Conservation (phyloP, 2,888 invertebrate species). For the Melieria crassipennis region DNA sequence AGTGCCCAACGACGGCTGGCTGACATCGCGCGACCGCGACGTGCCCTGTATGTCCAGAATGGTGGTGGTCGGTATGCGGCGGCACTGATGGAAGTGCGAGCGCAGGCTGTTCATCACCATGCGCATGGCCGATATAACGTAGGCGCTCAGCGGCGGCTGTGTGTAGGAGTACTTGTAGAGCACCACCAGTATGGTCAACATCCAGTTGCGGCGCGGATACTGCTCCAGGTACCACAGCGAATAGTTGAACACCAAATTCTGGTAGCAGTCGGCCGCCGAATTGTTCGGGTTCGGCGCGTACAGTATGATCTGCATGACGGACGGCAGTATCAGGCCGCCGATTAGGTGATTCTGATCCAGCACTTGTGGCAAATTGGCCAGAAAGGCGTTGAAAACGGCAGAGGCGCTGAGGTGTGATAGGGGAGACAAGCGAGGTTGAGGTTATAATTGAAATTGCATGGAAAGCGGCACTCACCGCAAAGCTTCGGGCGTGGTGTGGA, state of each 20-base stretch:
- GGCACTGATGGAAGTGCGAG: constrained; percentile 82
- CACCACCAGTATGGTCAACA: constrained; percentile 90
- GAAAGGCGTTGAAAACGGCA: constrained; percentile 94
- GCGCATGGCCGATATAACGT: constrained; percentile 83
- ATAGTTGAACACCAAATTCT: constrained; percentile 72
- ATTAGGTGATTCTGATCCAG: constrained; percentile 96
- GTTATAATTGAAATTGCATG: not conserved
- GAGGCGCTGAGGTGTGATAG: constrained; percentile 73
- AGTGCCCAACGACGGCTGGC: constrained; percentile 79
- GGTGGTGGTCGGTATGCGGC: constrained; percentile 82
- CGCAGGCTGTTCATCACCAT: constrained; percentile 89
- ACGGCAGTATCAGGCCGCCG: constrained; percentile 88
- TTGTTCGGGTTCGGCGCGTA: constrained; percentile 84
- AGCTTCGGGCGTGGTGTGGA: constrained; percentile 88
- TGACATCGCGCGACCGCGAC: constrained; percentile 70
- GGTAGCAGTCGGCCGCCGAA: constrained; percentile 70
- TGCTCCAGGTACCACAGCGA: constrained; percentile 90
- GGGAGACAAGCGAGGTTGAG: no score
- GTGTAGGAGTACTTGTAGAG: constrained; percentile 93
- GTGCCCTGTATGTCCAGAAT: constrained; percentile 74
- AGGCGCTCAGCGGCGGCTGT: constrained; percentile 74
- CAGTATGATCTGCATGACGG: constrained; percentile 81
- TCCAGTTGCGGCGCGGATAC: constrained; percentile 89
- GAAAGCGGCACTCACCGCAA: constrained; percentile 72
- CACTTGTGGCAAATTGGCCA: constrained; percentile 92